Base-by-base conservation (phyloP, 2,888 invertebrate species). In the Drosophila austrosaltans region DNA sequence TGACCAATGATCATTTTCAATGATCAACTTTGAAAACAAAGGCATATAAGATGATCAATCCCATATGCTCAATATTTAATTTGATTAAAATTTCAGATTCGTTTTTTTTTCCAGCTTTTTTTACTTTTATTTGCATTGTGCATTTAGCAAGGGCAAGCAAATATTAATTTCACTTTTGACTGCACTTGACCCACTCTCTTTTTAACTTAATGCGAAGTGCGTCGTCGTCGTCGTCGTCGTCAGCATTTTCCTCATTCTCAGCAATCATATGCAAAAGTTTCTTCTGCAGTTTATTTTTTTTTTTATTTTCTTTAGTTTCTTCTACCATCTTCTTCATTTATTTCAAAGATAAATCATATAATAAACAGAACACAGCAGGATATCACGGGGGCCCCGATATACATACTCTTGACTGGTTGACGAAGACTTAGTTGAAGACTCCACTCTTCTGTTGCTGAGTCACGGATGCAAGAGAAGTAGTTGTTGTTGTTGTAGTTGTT, bases 141-240 rank as follows among this genome's bases (percentile, higher is more conserved):
- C 39, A 22, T 39, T 58, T 20, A n/a, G 74, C 67, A 66, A 77
- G 72, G 81, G 72, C 70, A 62, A 69, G 62, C 48, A 63, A 78
- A 88, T 81, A 87, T 77, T 87, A 79, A 84, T 89, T 89, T 84
- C 89, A 89, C 84, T 84, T 84, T 89, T 84, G 88, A 75, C 88
- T 84, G 84, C 84, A 89, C 89, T 84, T 84, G 84, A 84, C 84
- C 89, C 89, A 84, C 86, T 84, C 88, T 78, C 72, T 68, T 79
- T 70, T 82, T 70, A 64, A 72, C 68, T 69, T 66, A 60, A 79
- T 62, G 58, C 69, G 75, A 74, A 74, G 68, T 68, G 79, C 63
- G 53, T n/a, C 40, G 40, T 40, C 40, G 12, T 40, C 16, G n/a
- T n/a, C 16, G 32, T 22, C 57, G 57, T 39, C 36, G 44, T 54